Evolutionary conservation across 2,113 vertebrate genomes (phyloP), one percentile per base, ranked within the genome.

Genomic region (Pollimyrus isidori): DNA sequence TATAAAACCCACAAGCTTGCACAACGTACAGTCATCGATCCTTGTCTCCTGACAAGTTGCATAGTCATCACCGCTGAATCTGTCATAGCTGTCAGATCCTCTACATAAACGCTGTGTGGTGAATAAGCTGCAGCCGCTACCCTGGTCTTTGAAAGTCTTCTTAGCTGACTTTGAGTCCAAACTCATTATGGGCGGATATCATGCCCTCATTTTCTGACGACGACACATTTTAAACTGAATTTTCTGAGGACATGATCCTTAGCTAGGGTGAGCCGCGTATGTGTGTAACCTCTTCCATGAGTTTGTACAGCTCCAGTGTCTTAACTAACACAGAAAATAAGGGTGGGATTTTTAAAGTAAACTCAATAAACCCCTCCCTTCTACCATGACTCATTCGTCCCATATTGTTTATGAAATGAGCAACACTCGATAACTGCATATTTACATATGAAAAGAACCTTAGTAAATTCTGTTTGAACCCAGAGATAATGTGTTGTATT

Each of bases 61-160:
- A 80, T 80, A 80, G 73, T 80, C 73, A 80, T 80, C 73, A 80
- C 17, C 6, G 73, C 73, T 80, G 30, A 80, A 80, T 80, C 73
- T 80, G 73, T 80, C 73, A 80, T 42, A 80, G 35, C 73, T 80
- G 73, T 80, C 73, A 80, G 73, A 80, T 80, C 30, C 30, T 80
- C 35, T 4, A 80, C 17, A 80, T 39, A 80, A 80, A 80, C 73
- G 35, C 35, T 80, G 73, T 69, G n/a, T 26, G n/a, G 73, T 80
- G 73, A 80, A 42, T 26, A 42, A 80, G 73, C 35, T 80, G 35
- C 30, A 35, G 11, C 35, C 73, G 10, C 4, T 39, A 42, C 35
- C 73, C 73, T 80, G 73, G 62, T 69, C 62, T 69, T 69, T 69
- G 62, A 69, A 69, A 80, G 73, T 80, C 73, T 39, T 80, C 35